A percentile compares a stretch with the other conserved stretches of the same genome.
Evolutionary conservation across 2,797 vertebrate species (phyloP).

Genomic region (Lindbergichthys nudifrons): DNA sequence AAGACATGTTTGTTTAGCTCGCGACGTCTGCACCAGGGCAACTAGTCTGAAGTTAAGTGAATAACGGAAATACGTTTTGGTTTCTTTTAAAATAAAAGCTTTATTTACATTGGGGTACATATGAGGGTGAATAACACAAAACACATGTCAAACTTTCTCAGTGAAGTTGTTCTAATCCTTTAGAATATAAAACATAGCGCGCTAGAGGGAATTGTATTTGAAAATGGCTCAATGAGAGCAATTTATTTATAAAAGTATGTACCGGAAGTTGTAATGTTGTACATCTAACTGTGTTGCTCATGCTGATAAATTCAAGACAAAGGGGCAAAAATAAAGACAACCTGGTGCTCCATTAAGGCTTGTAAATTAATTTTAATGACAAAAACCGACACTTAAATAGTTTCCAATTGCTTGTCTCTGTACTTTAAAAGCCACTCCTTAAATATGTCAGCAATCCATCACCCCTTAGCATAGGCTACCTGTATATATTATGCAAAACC

Average conservation of each 20-base stretch:
- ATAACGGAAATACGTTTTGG: constrained; percentile 48
- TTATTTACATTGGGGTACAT: background rate
- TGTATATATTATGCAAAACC: too few species aligned
- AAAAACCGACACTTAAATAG: too few species aligned
- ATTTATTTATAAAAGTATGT: background rate
- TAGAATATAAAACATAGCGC: background rate
- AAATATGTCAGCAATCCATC: background rate
- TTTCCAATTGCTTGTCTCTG: background rate
- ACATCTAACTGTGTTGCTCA: background rate
- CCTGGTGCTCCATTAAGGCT: background rate
- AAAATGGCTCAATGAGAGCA: background rate
- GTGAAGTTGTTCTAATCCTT: too few species aligned
- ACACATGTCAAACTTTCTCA: background rate
- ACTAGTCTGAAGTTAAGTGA: background rate
- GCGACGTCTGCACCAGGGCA: constrained; percentile 40
- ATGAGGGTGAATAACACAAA: background rate
- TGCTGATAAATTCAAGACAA: background rate
- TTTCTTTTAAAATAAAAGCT: constrained; percentile 59
- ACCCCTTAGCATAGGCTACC: background rate
- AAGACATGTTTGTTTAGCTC: constrained; percentile 80
- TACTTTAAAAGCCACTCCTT: background rate
- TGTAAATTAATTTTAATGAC: background rate
- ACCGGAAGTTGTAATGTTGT: constrained; percentile 3
- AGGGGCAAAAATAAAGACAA: background rate
- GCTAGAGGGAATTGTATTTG: too few species aligned